phyloP scores from a whole-genome alignment of 2,113 vertebrate genomes.

The Miniopterus natalensis region DNA sequence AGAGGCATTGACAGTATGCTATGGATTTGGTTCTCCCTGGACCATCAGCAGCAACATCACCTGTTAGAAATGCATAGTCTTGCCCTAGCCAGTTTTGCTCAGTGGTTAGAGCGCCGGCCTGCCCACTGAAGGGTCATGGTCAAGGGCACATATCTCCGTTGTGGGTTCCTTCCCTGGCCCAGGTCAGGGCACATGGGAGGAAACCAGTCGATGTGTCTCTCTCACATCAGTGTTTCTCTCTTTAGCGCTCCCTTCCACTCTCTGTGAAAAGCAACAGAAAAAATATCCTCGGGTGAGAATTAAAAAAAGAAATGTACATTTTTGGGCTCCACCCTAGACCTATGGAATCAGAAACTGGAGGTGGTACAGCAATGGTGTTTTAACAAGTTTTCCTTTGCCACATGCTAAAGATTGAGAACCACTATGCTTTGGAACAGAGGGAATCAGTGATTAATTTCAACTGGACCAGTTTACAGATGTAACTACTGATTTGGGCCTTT shows the following conservation, averaged over 20 bases:
- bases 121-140: too few species aligned
- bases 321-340: not conserved
- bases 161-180: too few species aligned
- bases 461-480: not conserved
- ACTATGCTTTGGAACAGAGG: not conserved
- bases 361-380: not conserved
- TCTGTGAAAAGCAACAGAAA: too few species aligned
- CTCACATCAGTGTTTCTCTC: too few species aligned
- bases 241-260: too few species aligned
- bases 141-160: too few species aligned
- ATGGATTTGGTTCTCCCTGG: not conserved
- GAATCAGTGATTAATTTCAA: constrained; percentile 16
- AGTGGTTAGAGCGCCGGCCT: too few species aligned
- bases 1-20: not conserved
- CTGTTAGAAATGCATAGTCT: not conserved
- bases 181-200: too few species aligned
- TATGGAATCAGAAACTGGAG: not conserved
- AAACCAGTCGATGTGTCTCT: too few species aligned
- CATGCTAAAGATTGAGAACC: not conserved
- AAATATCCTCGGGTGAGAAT: too few species aligned
- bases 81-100: not conserved
- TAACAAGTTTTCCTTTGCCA: not conserved
- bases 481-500: constrained; percentile 22
- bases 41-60: not conserved
- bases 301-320: not conserved